Percentiles rank a stretch among this genome's conserved stretches.
Evolutionary conservation across 1,140 invertebrate genomes (phyloP).

Genomic region (Penaeus chinensis): DNA sequence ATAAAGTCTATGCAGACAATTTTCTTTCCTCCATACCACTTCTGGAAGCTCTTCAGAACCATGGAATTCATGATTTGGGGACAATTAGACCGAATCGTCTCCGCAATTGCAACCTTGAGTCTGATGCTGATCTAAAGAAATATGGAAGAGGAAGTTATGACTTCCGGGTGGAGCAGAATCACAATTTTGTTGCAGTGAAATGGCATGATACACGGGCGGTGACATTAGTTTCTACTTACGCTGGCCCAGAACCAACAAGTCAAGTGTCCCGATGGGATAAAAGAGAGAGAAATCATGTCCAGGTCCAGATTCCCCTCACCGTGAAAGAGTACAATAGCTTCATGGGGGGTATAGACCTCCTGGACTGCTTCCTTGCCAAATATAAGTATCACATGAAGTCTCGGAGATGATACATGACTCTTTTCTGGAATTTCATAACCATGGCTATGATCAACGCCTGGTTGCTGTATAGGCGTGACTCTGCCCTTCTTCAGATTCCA

Average conservation of each 20-base stretch:
- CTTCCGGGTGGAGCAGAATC: slow-evolving; percentile 42
- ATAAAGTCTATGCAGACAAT: background rate
- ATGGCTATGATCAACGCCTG: slow-evolving; percentile 63
- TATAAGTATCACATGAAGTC: slow-evolving; percentile 63
- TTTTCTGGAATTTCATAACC: slow-evolving; percentile 63
- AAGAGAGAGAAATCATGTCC: slow-evolving; percentile 55
- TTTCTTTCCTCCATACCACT: slow-evolving; percentile 12
- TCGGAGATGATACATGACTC: slow-evolving; percentile 64
- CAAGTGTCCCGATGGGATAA: slow-evolving; percentile 58
- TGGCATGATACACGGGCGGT: slow-evolving; percentile 59
- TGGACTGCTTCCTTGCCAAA: slow-evolving; percentile 53
- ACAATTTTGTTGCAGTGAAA: slow-evolving; percentile 40
- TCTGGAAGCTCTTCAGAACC: slow-evolving; percentile 25
- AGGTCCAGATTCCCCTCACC: slow-evolving; percentile 52
- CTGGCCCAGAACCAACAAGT: slow-evolving; percentile 48
- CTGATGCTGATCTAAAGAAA: slow-evolving; percentile 61
- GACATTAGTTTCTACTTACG: slow-evolving; percentile 56
- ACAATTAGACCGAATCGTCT: slow-evolving; percentile 30
- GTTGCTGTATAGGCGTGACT: slow-evolving; percentile 43
- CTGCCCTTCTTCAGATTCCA: slow-evolving; percentile 38
- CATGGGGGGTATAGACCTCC: slow-evolving; percentile 65
- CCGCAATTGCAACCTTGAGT: slow-evolving; percentile 28
- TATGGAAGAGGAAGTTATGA: slow-evolving; percentile 55
- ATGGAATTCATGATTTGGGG: slow-evolving; percentile 21
- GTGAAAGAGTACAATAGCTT: slow-evolving; percentile 63